Evolutionary conservation across 2,797 vertebrate genomes (phyloP).

Genomic region (Anableps anableps): DNA sequence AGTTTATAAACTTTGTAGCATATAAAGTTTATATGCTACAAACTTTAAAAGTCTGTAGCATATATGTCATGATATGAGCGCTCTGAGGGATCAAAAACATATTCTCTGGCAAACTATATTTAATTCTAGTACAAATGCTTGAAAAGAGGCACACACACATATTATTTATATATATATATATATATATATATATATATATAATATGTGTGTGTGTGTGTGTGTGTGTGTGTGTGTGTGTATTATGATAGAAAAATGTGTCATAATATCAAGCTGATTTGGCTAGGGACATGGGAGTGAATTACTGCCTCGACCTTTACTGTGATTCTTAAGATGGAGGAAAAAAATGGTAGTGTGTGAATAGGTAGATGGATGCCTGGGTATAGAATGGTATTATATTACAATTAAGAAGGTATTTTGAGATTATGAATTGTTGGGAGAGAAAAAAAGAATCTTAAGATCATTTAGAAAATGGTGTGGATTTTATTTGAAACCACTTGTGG

Average conservation of each 20-base stretch:
- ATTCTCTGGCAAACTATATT: background rate
- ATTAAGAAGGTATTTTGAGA: background rate
- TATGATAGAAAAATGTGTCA: constrained; percentile 12
- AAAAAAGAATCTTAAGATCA: constrained; percentile 37
- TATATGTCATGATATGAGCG: background rate
- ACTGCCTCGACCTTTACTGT: constrained; percentile 15
- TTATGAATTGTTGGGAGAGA: constrained; percentile 18
- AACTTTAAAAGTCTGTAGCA: background rate
- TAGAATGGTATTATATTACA: constrained; percentile 3
- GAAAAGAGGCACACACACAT: background rate
- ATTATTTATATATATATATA: too few species aligned
- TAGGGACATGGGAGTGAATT: constrained; percentile 1
- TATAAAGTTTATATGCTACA: too few species aligned
- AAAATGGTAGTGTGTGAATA: background rate
- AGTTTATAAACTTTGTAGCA: too few species aligned
- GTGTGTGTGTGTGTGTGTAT: too few species aligned
- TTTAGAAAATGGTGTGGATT: constrained; percentile 21
- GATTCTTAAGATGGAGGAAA: constrained; percentile 15
- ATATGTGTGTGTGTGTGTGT: too few species aligned
- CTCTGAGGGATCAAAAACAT: background rate
- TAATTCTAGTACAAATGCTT: background rate
- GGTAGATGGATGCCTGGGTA: background rate
- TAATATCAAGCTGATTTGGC: constrained; percentile 12
- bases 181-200: too few species aligned
- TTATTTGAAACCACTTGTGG: constrained; percentile 21